A percentile compares a stretch with the other conserved stretches of the same genome.
Evolutionary conservation across 2,113 vertebrate genomes (phyloP).

Genomic region (Cyphomyrus discorhynchus): DNA sequence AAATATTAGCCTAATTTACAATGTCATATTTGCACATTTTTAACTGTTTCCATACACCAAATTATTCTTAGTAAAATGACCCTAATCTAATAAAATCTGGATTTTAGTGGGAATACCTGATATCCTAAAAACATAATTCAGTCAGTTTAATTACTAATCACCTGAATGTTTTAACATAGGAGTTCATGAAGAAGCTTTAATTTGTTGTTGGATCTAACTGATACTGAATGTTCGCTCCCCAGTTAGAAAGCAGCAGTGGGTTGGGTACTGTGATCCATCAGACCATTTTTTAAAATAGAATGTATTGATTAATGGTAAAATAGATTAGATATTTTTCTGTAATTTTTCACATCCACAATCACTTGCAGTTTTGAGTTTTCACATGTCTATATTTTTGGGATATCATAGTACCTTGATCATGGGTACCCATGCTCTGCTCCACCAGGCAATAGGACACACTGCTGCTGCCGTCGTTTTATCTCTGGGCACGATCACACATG

Average conservation of each 20-base stretch:
- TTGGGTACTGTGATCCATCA: neutral
- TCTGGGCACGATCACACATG: neutral
- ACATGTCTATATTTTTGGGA: neutral
- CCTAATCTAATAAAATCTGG: neutral
- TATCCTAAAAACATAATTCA: neutral
- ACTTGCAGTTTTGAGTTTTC: neutral
- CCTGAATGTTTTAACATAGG: neutral
- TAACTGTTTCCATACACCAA: neutral
- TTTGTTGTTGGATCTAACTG: neutral
- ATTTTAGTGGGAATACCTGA: neutral
- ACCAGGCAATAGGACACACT: neutral
- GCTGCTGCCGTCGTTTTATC: neutral
- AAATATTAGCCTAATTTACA: slow-evolving; percentile 1
- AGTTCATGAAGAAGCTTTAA: neutral
- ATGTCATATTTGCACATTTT: neutral
- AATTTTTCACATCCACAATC: neutral
- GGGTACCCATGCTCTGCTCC: neutral
- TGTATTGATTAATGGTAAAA: neutral
- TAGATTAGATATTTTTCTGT: neutral
- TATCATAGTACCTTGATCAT: neutral
- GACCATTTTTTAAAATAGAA: neutral
- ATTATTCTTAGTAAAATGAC: neutral
- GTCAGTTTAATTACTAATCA: neutral
- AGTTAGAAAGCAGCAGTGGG: neutral
- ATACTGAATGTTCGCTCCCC: neutral